Base-by-base conservation (phyloP, 2,113 vertebrate species). In the Guaruba guarouba region DNA sequence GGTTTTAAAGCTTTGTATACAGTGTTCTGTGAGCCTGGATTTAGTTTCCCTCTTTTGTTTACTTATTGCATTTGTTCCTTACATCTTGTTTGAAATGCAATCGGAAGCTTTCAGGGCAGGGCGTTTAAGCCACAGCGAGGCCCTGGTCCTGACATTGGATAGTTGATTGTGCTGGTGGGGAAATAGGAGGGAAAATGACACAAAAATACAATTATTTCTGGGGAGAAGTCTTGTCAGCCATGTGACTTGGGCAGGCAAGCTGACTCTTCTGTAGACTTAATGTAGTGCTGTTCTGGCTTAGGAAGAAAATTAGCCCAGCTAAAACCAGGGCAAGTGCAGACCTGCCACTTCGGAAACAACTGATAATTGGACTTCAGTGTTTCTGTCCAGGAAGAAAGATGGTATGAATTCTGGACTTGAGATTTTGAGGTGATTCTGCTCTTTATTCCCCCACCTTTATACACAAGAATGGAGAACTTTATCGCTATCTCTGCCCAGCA, bases 51-150 rank as follows among this genome's bases (percentile, higher is more conserved):
- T 83, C 18, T 19, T 51, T 52, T 80, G n/a, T 81, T 76, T 92
- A 7, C 70, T 82, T 79, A 63, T 78, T 95, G 20, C 7, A 7
- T 44, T 90, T 71, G 4, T 78, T 92, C 51, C 33, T 90, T 55
- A 43, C 11, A 37, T 81, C 24, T 75, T 80, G 16, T 80, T 92
- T 81, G 51, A 88, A 90, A 88, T 63, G 66, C 37, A 55, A 90
- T 83, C 0, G 2, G 76, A 93, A 95, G 82, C 61, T 86, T 82
- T 85, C 22, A 59, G 68, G 86, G 64, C 51, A 88, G 35, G 46
- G 24, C 49, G n/a, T 80, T 92, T 37, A 76, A 76, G 61, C 66
- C 51, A 39, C 51, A 78, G 46, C n/a, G 81, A 85, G 52, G 64
- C 49, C 37, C 49, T 90, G 31, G 41, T 54, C 63, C 70, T 87